phyloP scores from a whole-genome alignment of 2,888 invertebrate species.

The Lasioglossum pauxillum region DNA sequence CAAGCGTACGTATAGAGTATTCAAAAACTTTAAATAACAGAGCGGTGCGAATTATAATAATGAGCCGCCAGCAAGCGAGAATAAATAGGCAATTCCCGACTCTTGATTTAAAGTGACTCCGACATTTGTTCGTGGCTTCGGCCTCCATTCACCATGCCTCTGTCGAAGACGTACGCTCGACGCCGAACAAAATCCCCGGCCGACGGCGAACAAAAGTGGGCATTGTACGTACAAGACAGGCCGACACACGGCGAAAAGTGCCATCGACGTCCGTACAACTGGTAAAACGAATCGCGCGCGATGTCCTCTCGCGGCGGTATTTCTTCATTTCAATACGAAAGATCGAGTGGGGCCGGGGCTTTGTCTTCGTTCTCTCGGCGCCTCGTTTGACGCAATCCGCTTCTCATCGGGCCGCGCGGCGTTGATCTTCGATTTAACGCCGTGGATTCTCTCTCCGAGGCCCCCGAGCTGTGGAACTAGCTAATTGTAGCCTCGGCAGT shows the following conservation, averaged over 20 bases:
- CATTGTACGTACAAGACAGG: slow-evolving; percentile 53
- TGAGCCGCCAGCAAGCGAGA: not conserved
- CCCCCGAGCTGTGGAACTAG: slow-evolving; percentile 56
- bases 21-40: not conserved
- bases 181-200: slow-evolving; percentile 23
- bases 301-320: slow-evolving; percentile 42
- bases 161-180: slow-evolving; percentile 26
- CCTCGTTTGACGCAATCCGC: slow-evolving; percentile 28
- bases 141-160: slow-evolving; percentile 8
- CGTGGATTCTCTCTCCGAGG: slow-evolving; percentile 52
- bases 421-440: slow-evolving; percentile 23
- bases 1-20: not conserved
- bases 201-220: slow-evolving; percentile 48
- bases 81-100: not conserved
- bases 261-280: slow-evolving; percentile 54
- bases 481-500: slow-evolving; percentile 51
- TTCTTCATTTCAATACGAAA: slow-evolving; percentile 64
- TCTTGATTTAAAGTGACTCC: not conserved
- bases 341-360: slow-evolving; percentile 40
- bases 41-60: not conserved
- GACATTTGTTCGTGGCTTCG: slow-evolving; percentile 1
- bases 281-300: slow-evolving; percentile 47
- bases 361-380: slow-evolving; percentile 48
- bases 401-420: not conserved
- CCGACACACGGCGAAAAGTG: slow-evolving; percentile 47